Evolutionary conservation across 2,888 invertebrate species (phyloP), one percentile per base, ranked within the genome.

Genomic region (Gerris lacustris): DNA sequence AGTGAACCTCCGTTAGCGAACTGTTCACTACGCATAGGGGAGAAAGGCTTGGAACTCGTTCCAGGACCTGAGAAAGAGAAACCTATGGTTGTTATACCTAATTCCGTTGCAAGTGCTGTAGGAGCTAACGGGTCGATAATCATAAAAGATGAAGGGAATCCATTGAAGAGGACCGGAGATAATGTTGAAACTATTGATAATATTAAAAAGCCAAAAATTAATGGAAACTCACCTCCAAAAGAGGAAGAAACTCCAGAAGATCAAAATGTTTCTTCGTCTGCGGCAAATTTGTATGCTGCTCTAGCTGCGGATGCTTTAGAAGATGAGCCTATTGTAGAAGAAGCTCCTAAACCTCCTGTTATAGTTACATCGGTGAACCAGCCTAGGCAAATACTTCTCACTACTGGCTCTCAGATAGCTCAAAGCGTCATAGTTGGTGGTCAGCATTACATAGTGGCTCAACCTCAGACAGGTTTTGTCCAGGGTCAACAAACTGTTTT

Each of bases 251-350:
- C 73, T 70, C 70, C 72, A 70, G 73, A 74, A 69, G 74, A 74
- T 71, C 70, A 73, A 73, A 73, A 70, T 72, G 89, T 88, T 0
- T 92, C 92, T 0, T 91, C 91, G 70, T 91, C 90, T 6, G 92
- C 92, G 0, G 92, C 92, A 0, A 92, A 92, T 80, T 81, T 92
- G 44, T 92, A 92, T 78, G 92, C 92, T 0, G 92, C 92, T 44
- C 83, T 92, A 68, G 92, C 92, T 0, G 92, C 92, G 0, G 91
- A 91, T 62, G 90, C 91, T 67, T 82, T 92, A 18, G 91, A 91
- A 78, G 92, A 92, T 76, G 92, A 92, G 78, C 77, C 74, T 5
- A 75, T 77, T 45, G 73, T 76, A 66, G 75, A 77, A 45, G 15
- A 11, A 11, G 55, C 55, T 55, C 31, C 31, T 31, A 55, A 55